Conservation (phyloP, 1,140 invertebrate genomes). For the Papilio polytes region DNA sequence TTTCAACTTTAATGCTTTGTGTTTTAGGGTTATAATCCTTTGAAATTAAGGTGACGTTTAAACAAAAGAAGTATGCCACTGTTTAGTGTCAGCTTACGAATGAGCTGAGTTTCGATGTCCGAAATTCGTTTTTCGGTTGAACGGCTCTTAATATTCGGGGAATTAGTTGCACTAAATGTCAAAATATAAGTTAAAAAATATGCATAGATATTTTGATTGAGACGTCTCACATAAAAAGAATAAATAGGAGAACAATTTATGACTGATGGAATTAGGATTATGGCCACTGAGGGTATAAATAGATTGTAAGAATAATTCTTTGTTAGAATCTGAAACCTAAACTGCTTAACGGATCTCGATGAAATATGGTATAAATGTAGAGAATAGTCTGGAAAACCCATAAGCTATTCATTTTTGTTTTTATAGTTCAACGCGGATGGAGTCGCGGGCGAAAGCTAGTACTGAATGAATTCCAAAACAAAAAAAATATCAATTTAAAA, state of each 20-base stretch:
- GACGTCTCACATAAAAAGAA: slow-evolving; percentile 5
- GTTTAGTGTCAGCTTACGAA: slow-evolving; percentile 77
- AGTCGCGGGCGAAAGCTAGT: too few relatives aligned
- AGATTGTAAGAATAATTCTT: too few relatives aligned
- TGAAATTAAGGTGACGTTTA: slow-evolving; percentile 49
- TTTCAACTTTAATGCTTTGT: slow-evolving; percentile 47
- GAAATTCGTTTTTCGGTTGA: slow-evolving; percentile 65
- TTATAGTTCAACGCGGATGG: too few relatives aligned
- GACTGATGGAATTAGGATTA: neutral
- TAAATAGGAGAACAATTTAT: neutral
- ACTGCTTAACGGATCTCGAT: neutral
- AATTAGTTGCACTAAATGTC: slow-evolving; percentile 50
- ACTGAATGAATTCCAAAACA: too few relatives aligned
- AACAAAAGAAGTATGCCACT: slow-evolving; percentile 67
- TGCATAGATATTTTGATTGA: slow-evolving; percentile 33
- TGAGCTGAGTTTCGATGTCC: slow-evolving; percentile 71
- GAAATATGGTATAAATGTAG: too few relatives aligned
- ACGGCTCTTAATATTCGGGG: slow-evolving; percentile 61
- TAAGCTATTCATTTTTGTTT: too few relatives aligned
- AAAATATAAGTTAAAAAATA: slow-evolving; percentile 36
- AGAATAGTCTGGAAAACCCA: too few relatives aligned
- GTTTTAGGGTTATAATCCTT: slow-evolving; percentile 46
- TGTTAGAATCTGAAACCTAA: too few relatives aligned
- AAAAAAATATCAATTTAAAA: too few relatives aligned
- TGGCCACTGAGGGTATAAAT: neutral